Base-by-base conservation (phyloP, 2,113 vertebrate genomes). In the Lucifuga dentata region DNA sequence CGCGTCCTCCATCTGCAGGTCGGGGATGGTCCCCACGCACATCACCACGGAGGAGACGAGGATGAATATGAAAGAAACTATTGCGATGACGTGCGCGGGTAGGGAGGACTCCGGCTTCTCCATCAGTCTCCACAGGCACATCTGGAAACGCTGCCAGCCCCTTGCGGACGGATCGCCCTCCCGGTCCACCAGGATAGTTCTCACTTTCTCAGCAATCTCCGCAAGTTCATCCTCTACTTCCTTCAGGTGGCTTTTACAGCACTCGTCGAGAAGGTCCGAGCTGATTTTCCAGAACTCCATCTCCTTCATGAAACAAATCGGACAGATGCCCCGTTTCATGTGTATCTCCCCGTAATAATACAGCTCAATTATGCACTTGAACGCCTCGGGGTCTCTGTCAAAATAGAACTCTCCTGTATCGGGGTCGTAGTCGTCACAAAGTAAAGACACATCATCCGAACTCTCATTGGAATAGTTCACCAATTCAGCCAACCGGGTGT, bases 251-350 rank as follows among this genome's bases (percentile, higher is more conserved):
- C 94, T 88, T 71, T 94, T 95, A 71, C 98, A 99, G 40, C 98
- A 99, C 13, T 97, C 96, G 40, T 99, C 98, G 62, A 99, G 78
- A 68, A 95, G 95, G 73, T 94, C 93, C 38, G 94, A 82, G 74
- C 94, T 95, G 52, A 99, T 94, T 85, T 94, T 96, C 98, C 98
- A 99, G 89, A 97, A 99, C 70, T 98, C 97, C 95, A 99, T 97
- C 80, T 99, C 98, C 61, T 94, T 95, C 91, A 96, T 93, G 85
- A 99, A 99, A 85, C 97, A 97, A 72, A 98, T 95, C 1, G 98
- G 97, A 36, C 98, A 99, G 72, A 98, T 95, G 16, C 97, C 98
- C 73, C 94, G 93, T 79, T 96, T 97, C 93, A 99, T 97, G 75
- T 99, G 98, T 17, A 99, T 94, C 88, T 98, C 96, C 2, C 96